These are phyloP conservation scores for Melanargia galathea DNA, from an alignment of 2,888 invertebrate genomes.

Conservation along the genomic window DNA sequence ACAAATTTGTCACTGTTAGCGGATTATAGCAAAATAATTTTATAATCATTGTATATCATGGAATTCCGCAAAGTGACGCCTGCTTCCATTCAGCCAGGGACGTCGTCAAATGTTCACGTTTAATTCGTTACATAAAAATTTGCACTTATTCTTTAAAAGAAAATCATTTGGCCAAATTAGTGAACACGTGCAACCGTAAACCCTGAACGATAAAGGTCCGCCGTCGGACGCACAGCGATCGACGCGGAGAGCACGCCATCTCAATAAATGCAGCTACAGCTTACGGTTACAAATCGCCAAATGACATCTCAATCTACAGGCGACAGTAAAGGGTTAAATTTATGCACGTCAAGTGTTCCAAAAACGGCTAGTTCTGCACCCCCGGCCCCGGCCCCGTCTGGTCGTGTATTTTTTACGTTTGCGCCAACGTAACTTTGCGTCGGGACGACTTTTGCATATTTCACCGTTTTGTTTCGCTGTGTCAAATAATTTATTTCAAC, in stretches of 20 bases:
- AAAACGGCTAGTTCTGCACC: conserved; percentile 43
- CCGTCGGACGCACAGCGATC: conserved; percentile 1
- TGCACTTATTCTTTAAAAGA: no score
- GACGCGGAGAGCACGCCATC: conserved; percentile 11
- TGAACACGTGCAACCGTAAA: conserved; percentile 10
- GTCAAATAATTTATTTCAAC: conserved; percentile 46
- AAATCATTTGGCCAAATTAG: no score
- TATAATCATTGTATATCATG: no score
- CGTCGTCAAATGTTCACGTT: no score
- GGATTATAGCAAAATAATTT: no score
- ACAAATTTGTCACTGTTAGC: no score
- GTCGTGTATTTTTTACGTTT: conserved; percentile 46
- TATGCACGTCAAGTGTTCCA: conserved; percentile 47
- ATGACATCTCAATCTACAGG: conserved; percentile 58
- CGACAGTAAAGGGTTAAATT: conserved; percentile 46
- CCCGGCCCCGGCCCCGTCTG: no score
- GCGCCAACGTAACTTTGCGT: conserved; percentile 45
- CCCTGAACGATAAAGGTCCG: conserved; percentile 17
- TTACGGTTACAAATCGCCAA: conserved; percentile 50
- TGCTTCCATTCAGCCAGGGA: no score
- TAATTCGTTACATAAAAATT: no score
- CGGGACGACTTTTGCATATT: conserved; percentile 46
- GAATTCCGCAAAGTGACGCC: no score
- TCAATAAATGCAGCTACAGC: conserved; percentile 32
- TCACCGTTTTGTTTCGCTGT: conserved; percentile 44